These are phyloP conservation scores for Apus apus DNA, from an alignment of 2,113 vertebrate species.

Conservation along the genomic window DNA sequence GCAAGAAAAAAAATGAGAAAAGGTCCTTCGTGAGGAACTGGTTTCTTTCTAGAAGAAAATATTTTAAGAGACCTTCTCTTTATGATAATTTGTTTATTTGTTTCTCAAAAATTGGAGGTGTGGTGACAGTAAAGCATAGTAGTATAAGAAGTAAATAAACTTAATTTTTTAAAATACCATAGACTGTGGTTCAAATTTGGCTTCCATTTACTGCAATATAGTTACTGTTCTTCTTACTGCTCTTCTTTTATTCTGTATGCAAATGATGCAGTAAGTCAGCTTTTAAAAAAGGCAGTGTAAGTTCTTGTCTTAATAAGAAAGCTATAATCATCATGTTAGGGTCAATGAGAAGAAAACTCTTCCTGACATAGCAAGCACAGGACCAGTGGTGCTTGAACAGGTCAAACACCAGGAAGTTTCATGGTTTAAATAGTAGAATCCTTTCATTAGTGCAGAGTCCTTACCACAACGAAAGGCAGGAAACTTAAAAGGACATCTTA, in stretches of 20 bases:
- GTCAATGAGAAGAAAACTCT: background rate
- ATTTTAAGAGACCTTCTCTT: background rate
- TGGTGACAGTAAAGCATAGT: background rate
- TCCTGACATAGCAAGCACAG: background rate
- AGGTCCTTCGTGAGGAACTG: background rate
- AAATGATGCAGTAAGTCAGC: background rate
- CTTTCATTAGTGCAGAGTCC: background rate
- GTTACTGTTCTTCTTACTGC: background rate
- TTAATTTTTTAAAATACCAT: background rate
- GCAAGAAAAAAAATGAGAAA: background rate
- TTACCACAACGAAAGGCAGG: background rate
- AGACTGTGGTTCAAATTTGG: background rate
- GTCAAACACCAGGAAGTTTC: background rate
- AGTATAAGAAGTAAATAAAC: background rate
- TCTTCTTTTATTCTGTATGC: background rate
- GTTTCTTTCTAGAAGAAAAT: background rate
- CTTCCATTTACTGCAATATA: background rate
- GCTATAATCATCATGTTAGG: background rate
- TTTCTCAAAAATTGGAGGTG: background rate
- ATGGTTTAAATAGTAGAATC: background rate
- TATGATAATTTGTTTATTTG: background rate
- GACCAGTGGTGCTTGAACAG: background rate
- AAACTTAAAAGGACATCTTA: background rate
- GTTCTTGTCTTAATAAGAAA: background rate
- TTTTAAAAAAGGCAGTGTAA: background rate